These are phyloP conservation scores for Brachionichthys hirsutus DNA, from an alignment of 2,113 vertebrate species.

Conservation along the genomic window DNA sequence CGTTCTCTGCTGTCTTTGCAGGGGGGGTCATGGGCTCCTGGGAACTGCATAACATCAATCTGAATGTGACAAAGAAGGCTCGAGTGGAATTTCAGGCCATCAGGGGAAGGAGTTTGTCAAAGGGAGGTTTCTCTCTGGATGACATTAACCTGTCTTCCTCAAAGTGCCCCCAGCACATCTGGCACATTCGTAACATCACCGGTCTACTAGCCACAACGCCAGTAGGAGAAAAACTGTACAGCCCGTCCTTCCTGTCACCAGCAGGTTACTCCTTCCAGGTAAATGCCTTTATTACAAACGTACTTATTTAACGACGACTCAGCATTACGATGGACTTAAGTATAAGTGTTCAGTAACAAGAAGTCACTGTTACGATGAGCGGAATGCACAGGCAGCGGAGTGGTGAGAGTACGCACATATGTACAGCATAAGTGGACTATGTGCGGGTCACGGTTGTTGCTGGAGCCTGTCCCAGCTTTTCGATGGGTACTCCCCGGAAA, in stretches of 20 bases:
- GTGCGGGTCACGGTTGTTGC: not conserved
- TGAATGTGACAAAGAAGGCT: conserved; percentile 78
- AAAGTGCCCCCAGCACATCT: conserved; percentile 82
- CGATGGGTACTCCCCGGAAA: too few relatives aligned
- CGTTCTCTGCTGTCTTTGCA: conserved; percentile 4
- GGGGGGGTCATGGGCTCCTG: conserved; percentile 73
- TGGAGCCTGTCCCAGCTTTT: too few relatives aligned
- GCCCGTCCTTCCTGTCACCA: conserved; percentile 82
- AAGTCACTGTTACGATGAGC: too few relatives aligned
- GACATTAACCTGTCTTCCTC: conserved; percentile 90
- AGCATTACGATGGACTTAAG: too few relatives aligned
- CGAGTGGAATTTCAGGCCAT: conserved; percentile 81
- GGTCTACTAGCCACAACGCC: conserved; percentile 67
- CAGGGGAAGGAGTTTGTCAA: conserved; percentile 68
- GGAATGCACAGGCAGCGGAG: too few relatives aligned
- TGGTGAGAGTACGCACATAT: too few relatives aligned
- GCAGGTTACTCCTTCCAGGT: conserved; percentile 88
- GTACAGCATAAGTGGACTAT: too few relatives aligned
- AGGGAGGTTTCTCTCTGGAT: conserved; percentile 86
- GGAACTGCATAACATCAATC: conserved; percentile 82
- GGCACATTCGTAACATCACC: conserved; percentile 84
- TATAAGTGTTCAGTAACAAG: too few relatives aligned
- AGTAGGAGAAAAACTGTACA: conserved; percentile 61
- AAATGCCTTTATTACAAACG: not conserved
- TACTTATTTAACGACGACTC: too few relatives aligned